Percentiles rank a stretch among this genome's conserved stretches.
Evolutionary conservation across 30 jellyfish, hydroid and myxozoan species (phyloP).

Genomic region (Cassiopea andromeda): DNA sequence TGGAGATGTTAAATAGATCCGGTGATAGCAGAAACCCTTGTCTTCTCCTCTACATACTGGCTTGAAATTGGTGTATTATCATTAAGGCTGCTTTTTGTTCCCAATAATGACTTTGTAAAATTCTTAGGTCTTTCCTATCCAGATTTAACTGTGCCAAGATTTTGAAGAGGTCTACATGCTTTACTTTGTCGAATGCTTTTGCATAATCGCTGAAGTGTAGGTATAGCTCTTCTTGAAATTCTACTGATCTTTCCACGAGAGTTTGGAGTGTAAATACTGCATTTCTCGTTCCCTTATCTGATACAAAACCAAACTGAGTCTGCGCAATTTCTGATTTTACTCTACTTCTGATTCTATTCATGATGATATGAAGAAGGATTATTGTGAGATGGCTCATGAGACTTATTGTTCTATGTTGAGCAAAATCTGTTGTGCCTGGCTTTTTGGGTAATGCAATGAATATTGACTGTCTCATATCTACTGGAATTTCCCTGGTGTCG

Average conservation of each 20-base stretch:
- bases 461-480: neutral
- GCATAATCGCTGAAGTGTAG: neutral
- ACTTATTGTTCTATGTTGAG: no score
- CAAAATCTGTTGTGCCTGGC: slow-evolving; percentile 9
- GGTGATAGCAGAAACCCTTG: neutral
- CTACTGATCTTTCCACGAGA: neutral
- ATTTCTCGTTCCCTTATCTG: neutral
- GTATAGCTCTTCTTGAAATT: neutral
- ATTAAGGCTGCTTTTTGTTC: neutral
- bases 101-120: neutral
- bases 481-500: slow-evolving; percentile 7
- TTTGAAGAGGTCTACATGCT: neutral
- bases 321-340: neutral
- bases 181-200: neutral
- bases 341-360: neutral
- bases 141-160: neutral
- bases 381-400: neutral
- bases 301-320: neutral
- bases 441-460: slow-evolving; percentile 1
- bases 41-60: neutral
- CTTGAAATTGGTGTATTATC: neutral
- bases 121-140: neutral
- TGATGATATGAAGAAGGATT: neutral
- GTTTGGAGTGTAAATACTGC: neutral
- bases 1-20: neutral